A percentile compares a stretch with the other conserved stretches of the same genome.
Evolutionary conservation across 2,888 invertebrate genomes (phyloP).

Genomic region (Andrena bucephala): DNA sequence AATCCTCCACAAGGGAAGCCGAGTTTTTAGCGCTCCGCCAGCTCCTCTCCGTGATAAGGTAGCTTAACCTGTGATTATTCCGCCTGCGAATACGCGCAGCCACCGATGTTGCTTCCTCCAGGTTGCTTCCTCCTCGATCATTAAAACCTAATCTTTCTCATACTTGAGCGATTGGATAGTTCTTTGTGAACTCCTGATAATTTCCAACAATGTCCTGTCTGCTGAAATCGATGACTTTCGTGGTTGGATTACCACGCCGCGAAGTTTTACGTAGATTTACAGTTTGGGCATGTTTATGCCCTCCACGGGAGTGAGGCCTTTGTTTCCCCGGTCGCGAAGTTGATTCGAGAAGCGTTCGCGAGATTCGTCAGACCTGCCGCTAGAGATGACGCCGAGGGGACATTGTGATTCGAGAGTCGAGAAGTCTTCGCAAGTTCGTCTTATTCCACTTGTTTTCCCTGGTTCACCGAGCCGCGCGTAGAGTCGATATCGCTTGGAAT

Average conservation of each 20-base stretch:
- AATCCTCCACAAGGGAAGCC: slow-evolving; percentile 15
- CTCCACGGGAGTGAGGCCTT: not conserved
- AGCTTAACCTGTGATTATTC: not conserved
- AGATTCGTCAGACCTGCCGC: not conserved
- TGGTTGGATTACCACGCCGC: no score
- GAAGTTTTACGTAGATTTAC: not conserved
- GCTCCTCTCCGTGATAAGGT: not conserved
- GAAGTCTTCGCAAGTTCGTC: slow-evolving; percentile 27
- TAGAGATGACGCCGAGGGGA: slow-evolving; percentile 17
- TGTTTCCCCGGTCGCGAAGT: not conserved
- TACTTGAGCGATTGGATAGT: no score
- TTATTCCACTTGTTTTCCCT: slow-evolving; percentile 24
- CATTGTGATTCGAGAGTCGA: slow-evolving; percentile 39
- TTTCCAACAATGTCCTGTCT: no score
- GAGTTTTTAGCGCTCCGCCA: slow-evolving; percentile 16
- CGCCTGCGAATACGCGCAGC: not conserved
- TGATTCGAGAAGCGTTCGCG: not conserved
- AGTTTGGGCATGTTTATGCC: not conserved
- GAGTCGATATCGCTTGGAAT: slow-evolving; percentile 27
- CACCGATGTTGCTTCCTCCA: not conserved
- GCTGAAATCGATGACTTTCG: no score
- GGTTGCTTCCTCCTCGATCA: no score
- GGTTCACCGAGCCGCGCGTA: slow-evolving; percentile 9
- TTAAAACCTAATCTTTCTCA: no score
- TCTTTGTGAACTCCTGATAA: no score